These are phyloP conservation scores for Vannuccia rotundouncinata DNA, from an alignment of 2,888 invertebrate species.

Conservation along the genomic window DNA sequence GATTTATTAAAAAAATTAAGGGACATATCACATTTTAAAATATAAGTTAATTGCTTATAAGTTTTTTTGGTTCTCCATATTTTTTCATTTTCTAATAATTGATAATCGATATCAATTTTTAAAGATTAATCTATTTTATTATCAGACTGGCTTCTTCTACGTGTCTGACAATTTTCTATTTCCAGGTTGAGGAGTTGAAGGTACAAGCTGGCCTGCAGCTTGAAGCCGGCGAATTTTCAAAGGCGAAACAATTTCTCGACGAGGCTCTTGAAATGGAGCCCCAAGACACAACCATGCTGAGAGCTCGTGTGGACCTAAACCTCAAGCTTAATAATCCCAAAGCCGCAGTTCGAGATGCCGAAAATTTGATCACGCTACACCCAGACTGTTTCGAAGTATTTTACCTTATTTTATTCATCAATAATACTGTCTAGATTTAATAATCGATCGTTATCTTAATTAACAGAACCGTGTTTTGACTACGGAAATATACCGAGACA, in stretches of 20 bases:
- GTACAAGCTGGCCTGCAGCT: background rate
- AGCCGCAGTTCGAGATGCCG: slow-evolving; percentile 47
- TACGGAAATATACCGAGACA: background rate
- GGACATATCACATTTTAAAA: too few species aligned
- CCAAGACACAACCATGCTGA: slow-evolving; percentile 45
- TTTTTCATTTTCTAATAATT: too few species aligned
- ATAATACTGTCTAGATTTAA: background rate
- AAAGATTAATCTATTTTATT: too few species aligned
- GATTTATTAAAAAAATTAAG: too few species aligned
- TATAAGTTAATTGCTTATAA: too few species aligned
- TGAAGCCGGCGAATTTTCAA: background rate
- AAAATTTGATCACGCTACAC: slow-evolving; percentile 39
- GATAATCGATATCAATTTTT: too few species aligned
- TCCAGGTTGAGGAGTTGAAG: background rate
- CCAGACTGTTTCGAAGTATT: background rate
- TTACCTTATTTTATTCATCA: background rate
- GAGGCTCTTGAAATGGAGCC: slow-evolving; percentile 53
- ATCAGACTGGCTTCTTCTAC: too few species aligned
- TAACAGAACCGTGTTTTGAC: background rate
- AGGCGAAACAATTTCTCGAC: slow-evolving; percentile 47
- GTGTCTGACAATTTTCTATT: too few species aligned
- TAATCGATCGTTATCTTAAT: too few species aligned
- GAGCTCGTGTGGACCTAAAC: slow-evolving; percentile 46
- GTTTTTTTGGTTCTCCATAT: too few species aligned
- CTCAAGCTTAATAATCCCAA: slow-evolving; percentile 47